A percentile compares a stretch with the other conserved stretches of the same genome.
These are phyloP conservation scores for Troides aeacus DNA, from an alignment of 2,888 invertebrate species.

Conservation along the genomic window DNA sequence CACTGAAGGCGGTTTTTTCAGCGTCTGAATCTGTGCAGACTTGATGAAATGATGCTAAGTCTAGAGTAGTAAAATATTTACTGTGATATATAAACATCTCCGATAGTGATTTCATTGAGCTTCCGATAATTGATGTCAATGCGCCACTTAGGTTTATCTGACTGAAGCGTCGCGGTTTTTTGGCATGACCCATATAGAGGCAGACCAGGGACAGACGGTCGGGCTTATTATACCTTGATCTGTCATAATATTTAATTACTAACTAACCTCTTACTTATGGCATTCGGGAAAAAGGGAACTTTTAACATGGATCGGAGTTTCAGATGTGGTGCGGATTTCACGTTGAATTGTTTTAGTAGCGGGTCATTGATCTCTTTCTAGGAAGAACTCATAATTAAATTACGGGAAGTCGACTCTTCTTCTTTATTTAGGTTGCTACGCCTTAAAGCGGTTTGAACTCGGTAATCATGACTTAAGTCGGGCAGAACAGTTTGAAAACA, in stretches of 20 bases:
- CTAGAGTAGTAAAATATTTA: not conserved
- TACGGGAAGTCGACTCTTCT: not conserved
- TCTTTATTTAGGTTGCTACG: no score
- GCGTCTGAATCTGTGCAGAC: not conserved
- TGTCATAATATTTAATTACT: no score
- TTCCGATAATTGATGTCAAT: conserved; percentile 33
- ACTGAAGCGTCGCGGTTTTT: conserved; percentile 38
- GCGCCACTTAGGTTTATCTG: conserved; percentile 35
- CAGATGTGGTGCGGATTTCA: no score
- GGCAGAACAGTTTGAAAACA: no score
- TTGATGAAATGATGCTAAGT: not conserved
- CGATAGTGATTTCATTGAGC: conserved; percentile 36
- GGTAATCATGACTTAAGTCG: not conserved
- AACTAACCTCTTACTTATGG: no score
- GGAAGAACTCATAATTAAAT: not conserved
- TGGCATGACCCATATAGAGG: conserved; percentile 38
- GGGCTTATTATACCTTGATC: no score
- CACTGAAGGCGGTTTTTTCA: not conserved
- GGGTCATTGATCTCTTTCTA: not conserved
- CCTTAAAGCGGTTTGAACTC: not conserved
- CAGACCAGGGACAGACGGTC: no score
- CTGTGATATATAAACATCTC: conserved; percentile 35
- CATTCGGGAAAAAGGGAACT: no score
- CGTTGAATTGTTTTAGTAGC: no score
- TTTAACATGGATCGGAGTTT: not conserved